A percentile compares a stretch with the other conserved stretches of the same genome.
phyloP scores from a whole-genome alignment of 2,113 vertebrate genomes.

The Rostratula benghalensis region DNA sequence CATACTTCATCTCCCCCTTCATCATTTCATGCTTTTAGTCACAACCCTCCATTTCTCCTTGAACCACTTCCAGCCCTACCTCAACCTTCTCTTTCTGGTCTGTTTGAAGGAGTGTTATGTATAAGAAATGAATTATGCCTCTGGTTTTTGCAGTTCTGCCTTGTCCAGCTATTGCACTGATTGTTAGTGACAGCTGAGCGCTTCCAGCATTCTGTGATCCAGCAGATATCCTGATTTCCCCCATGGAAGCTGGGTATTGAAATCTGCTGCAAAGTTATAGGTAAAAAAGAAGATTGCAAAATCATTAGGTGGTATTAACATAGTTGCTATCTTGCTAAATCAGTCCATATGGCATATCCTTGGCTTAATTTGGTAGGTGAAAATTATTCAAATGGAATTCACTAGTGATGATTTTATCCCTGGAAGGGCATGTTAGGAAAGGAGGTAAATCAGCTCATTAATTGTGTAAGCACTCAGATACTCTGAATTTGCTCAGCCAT shows the following conservation, averaged over 20 bases:
- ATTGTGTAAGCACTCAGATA: neutral
- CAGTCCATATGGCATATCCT: neutral
- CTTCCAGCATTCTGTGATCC: neutral
- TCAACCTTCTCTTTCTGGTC: neutral
- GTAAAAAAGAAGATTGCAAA: neutral
- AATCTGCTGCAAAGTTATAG: neutral
- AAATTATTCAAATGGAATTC: neutral
- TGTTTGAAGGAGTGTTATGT: neutral
- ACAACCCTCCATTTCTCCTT: neutral
- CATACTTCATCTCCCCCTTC: neutral
- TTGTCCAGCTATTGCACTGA: neutral
- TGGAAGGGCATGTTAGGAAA: neutral
- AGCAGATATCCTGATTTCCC: neutral
- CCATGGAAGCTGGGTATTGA: neutral
- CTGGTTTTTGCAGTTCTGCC: neutral
- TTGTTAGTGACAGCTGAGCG: constrained; percentile 9
- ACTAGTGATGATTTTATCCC: neutral
- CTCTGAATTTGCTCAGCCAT: neutral
- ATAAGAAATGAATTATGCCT: neutral
- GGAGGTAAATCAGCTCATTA: neutral
- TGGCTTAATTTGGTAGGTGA: neutral
- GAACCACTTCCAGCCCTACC: neutral
- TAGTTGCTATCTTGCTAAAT: neutral
- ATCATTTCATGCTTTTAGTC: neutral
- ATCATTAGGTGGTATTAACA: neutral